Evolutionary conservation across 2,888 invertebrate species (phyloP), one percentile per base, ranked within the genome.

Genomic region (Ochlodes sylvanus): DNA sequence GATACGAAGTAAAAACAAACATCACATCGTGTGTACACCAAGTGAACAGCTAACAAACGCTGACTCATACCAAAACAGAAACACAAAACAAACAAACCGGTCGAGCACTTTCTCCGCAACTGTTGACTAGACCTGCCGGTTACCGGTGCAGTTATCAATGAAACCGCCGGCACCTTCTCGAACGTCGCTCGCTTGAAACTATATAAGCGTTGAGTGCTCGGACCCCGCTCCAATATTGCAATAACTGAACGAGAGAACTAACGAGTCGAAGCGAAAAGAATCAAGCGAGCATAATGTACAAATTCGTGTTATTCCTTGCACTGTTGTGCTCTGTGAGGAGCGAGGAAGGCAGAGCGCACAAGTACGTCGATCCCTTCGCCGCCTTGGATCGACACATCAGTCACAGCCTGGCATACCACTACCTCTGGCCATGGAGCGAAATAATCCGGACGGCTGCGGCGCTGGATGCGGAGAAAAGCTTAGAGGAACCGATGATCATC

Each of bases 391-490:
- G 81, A 15, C 92, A 90, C 38, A 76, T 92, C 47, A 83, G 88
- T 5, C 89, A 92, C 77, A 81, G 86, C 44, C 79, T 90, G 17
- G 82, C 87, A 0, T 86, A 87, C 77, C 87, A 89, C 76, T 87
- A 89, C 73, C 80, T 92, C 55, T 91, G 91, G 92, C 91, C 92
- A 4, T 93, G 92, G 92, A 88, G 84, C 71, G 88, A 90, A 71
- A 82, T 92, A 34, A 81, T 92, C 63, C 81, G 81, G 70, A 87
- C 90, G 6, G 87, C 90, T 17, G 86, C 88, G 1, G 82, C 86
- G 7, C 69, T 89, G 41, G 86, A 88, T 66, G 76, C 79, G 12
- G 87, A 88, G 55, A 84, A 88, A 56, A 79, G 78, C 64, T 71
- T 90, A 9, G 89, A 89, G 68, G 89, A 91, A 70, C 89, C 92